Conservation (phyloP, 1,140 invertebrate species). For the Saxidomus purpurata region DNA sequence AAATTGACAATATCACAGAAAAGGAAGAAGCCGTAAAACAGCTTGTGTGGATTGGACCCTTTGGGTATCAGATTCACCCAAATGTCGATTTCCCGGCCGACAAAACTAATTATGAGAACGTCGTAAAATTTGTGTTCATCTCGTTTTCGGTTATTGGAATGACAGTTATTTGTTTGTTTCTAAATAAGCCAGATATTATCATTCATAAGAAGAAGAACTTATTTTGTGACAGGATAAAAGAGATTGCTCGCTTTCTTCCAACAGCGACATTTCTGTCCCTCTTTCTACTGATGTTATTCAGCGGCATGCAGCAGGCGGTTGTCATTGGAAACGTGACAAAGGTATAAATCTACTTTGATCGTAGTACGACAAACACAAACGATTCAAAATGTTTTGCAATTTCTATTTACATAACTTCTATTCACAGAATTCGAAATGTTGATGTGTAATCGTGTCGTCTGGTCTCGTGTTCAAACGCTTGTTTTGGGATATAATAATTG, state of each 20-base stretch:
- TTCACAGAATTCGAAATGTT: neutral
- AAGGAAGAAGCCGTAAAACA: neutral
- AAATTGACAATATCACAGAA: conserved; percentile 59
- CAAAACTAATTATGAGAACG: conserved; percentile 61
- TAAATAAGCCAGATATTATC: conserved; percentile 77
- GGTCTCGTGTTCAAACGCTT: no score
- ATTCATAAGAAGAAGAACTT: conserved; percentile 71
- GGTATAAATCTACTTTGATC: no score
- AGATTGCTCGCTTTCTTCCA: conserved; percentile 67
- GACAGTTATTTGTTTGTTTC: conserved; percentile 72
- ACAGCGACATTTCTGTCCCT: conserved; percentile 70
- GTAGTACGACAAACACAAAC: no score
- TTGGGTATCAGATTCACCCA: conserved; percentile 64
- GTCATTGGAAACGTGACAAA: conserved; percentile 76
- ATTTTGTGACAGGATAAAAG: conserved; percentile 69
- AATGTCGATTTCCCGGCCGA: conserved; percentile 42
- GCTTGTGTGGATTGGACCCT: conserved; percentile 51
- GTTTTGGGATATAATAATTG: no score
- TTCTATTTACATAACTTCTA: neutral
- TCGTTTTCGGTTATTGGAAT: conserved; percentile 69
- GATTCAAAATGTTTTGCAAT: no score
- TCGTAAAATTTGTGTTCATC: conserved; percentile 74
- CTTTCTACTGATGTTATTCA: conserved; percentile 74
- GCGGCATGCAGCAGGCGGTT: conserved; percentile 77
- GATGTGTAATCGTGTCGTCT: no score